These are phyloP conservation scores for Conus canariensis DNA, from an alignment of 2,888 invertebrate species.

Conservation along the genomic window DNA sequence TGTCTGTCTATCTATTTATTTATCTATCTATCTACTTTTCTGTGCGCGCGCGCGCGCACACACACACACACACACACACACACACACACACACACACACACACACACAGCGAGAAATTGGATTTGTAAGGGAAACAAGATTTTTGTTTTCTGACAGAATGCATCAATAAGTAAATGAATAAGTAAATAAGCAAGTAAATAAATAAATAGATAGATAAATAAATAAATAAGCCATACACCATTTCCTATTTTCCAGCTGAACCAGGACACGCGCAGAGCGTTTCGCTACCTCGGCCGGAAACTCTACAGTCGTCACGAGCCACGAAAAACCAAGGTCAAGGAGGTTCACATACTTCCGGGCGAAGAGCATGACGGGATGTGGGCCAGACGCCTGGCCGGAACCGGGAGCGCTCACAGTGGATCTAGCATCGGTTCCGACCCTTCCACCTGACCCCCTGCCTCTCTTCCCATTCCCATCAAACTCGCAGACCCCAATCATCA, in stretches of 20 bases:
- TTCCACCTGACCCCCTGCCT: constrained; percentile 6
- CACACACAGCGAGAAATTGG: no score
- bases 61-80: no score
- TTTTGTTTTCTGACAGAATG: no score
- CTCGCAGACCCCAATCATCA: no score
- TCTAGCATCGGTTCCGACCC: constrained; percentile 33
- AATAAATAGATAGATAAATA: not conserved
- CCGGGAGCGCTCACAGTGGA: constrained; percentile 33
- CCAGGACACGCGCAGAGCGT: constrained; percentile 35
- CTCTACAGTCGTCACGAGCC: constrained; percentile 37
- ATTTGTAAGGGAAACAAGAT: no score
- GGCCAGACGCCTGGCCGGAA: constrained; percentile 39
- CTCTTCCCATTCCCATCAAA: no score
- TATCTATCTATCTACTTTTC: no score
- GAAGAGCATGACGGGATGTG: constrained; percentile 34
- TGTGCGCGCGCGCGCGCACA: no score
- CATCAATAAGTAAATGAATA: not conserved
- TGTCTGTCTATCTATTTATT: no score
- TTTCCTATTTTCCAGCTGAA: constrained; percentile 21
- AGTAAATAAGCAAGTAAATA: not conserved
- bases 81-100: no score
- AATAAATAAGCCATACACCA: not conserved
- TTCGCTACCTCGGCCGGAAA: constrained; percentile 39
- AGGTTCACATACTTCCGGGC: constrained; percentile 49
- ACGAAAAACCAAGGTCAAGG: constrained; percentile 47